These are phyloP conservation scores for Daphoenositta chrysoptera DNA, from an alignment of 2,113 vertebrate species.

Conservation along the genomic window DNA sequence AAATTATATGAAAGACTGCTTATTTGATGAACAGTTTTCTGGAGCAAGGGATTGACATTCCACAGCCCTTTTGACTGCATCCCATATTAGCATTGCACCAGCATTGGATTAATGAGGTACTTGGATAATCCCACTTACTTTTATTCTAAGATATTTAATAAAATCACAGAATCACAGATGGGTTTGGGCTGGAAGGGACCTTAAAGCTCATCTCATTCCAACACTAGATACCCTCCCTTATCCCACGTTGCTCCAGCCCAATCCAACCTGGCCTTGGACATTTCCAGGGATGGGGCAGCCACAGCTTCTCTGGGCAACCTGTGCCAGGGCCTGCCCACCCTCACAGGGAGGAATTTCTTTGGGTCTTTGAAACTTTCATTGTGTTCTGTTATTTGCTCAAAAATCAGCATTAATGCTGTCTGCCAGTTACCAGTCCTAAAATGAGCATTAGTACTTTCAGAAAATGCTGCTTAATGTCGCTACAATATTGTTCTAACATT, in stretches of 20 bases:
- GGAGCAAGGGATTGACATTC: background rate
- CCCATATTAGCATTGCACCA: background rate
- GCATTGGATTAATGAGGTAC: background rate
- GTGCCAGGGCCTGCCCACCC: background rate
- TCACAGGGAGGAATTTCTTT: background rate
- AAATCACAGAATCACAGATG: background rate
- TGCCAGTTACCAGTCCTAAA: background rate
- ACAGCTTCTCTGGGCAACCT: background rate
- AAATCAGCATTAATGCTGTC: background rate
- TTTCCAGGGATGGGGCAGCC: background rate
- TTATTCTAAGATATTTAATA: background rate
- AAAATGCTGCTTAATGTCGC: background rate
- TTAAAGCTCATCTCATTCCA: background rate
- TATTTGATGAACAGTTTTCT: background rate
- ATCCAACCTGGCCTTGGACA: background rate
- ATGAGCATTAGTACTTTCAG: background rate
- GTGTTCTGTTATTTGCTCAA: background rate
- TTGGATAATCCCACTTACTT: background rate
- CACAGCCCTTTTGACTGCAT: background rate
- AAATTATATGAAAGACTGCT: background rate
- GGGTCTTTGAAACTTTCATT: background rate
- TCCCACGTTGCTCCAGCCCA: rapidly evolving
- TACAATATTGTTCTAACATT: background rate
- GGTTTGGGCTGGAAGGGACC: background rate
- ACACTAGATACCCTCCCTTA: background rate